These are phyloP conservation scores for Microctonus hyperodae DNA, from an alignment of 2,888 invertebrate species.

Conservation along the genomic window DNA sequence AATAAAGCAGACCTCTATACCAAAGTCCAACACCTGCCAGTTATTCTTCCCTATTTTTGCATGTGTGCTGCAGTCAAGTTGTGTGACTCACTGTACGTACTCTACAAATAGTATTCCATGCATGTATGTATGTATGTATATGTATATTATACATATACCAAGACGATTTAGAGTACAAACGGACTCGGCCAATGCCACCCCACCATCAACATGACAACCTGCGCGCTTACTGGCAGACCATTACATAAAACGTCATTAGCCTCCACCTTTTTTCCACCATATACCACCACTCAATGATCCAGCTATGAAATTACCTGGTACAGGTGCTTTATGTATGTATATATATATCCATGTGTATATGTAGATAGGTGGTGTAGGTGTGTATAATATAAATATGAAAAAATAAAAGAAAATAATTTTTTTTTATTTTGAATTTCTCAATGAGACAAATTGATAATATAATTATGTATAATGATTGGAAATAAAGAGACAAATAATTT, in stretches of 20 bases:
- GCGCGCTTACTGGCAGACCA: slow-evolving; percentile 1
- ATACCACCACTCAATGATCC: neutral
- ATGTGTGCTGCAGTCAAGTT: slow-evolving; percentile 36
- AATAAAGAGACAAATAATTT: no score
- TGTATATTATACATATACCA: neutral
- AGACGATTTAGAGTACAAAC: neutral
- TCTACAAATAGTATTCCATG: no score
- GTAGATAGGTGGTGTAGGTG: no score
- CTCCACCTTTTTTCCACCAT: neutral
- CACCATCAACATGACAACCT: slow-evolving; percentile 16
- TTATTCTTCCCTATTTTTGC: neutral
- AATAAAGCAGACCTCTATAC: slow-evolving; percentile 1
- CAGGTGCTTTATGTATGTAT: slow-evolving; percentile 14
- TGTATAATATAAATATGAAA: no score
- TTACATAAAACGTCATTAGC: slow-evolving; percentile 19
- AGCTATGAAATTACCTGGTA: neutral
- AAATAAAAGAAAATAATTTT: no score
- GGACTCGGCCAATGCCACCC: slow-evolving; percentile 20
- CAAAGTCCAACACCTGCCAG: neutral
- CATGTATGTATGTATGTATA: no score
- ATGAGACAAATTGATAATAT: no score
- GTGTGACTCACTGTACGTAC: slow-evolving; percentile 40
- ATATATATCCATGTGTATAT: no score
- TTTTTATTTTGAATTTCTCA: no score
- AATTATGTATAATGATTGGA: no score